Percentiles rank a stretch among this genome's conserved stretches.
These are phyloP conservation scores for Hippocampus guttulatus DNA, from an alignment of 2,113 vertebrate genomes.

Conservation along the genomic window DNA sequence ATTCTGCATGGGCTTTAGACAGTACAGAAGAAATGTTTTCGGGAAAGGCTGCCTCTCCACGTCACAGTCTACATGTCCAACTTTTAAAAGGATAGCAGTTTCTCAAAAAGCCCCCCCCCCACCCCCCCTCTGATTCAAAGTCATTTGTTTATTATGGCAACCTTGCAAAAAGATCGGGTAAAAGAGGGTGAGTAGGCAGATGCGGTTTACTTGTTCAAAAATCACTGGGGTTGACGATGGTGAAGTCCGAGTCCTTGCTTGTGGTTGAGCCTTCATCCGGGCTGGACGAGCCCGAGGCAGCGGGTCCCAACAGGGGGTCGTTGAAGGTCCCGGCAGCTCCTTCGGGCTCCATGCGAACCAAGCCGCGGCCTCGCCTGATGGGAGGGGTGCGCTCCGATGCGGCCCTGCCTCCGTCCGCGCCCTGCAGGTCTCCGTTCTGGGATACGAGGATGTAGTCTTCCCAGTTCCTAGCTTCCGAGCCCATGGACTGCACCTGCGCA, in stretches of 20 bases:
- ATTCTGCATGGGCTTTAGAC: not conserved
- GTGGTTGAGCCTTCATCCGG: constrained; percentile 90
- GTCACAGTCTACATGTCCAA: constrained; percentile 61
- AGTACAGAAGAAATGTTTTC: not conserved
- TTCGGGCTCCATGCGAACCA: constrained; percentile 63
- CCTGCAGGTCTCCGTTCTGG: constrained; percentile 76
- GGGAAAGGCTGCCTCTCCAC: constrained; percentile 16
- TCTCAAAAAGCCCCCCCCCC: constrained; percentile 2
- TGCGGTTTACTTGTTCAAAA: constrained; percentile 53
- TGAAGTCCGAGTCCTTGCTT: constrained; percentile 98
- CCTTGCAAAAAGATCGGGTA: constrained; percentile 11
- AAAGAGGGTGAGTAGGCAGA: constrained; percentile 7
- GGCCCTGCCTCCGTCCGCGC: constrained; percentile 8
- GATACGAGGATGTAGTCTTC: constrained; percentile 91
- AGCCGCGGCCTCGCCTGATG: constrained; percentile 49
- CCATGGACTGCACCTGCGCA: constrained; percentile 48
- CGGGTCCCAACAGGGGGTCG: constrained; percentile 80
- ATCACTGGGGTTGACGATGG: constrained; percentile 91
- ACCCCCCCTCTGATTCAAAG: constrained; percentile 2
- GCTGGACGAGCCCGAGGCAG: constrained; percentile 84
- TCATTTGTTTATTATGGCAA: constrained; percentile 24
- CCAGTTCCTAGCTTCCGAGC: constrained; percentile 69
- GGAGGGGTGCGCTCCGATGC: constrained; percentile 34
- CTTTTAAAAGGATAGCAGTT: constrained; percentile 32
- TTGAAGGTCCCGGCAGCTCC: constrained; percentile 73